These are phyloP conservation scores for Volucella inanis DNA, from an alignment of 2,888 invertebrate genomes.

Conservation along the genomic window DNA sequence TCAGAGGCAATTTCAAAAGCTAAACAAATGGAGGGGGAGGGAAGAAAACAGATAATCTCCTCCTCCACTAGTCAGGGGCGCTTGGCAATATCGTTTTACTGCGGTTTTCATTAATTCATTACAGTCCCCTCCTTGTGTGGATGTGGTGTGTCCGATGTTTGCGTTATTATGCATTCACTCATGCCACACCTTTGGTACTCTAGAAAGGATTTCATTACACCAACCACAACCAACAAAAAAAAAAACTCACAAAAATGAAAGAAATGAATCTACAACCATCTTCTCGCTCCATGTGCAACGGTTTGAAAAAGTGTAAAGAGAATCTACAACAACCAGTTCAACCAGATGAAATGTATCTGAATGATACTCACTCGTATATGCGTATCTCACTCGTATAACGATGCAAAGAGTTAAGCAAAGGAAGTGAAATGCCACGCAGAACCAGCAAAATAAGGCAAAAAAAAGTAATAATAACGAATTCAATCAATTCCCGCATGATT, in stretches of 20 bases:
- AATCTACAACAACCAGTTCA: slow-evolving; percentile 43
- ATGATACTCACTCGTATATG: not conserved
- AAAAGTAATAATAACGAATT: slow-evolving; percentile 18
- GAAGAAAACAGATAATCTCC: slow-evolving; percentile 50
- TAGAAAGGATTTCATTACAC: slow-evolving; percentile 63
- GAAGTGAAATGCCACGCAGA: slow-evolving; percentile 27
- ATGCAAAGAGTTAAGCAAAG: not conserved
- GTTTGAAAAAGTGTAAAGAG: slow-evolving; percentile 10
- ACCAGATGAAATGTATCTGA: slow-evolving; percentile 63
- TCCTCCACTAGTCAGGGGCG: not conserved
- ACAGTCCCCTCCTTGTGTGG: slow-evolving; percentile 25
- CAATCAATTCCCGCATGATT: slow-evolving; percentile 73
- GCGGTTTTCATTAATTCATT: slow-evolving; percentile 70
- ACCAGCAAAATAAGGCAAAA: slow-evolving; percentile 6
- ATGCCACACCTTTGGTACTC: slow-evolving; percentile 69
- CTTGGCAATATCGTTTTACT: slow-evolving; percentile 37
- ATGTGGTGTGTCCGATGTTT: slow-evolving; percentile 40
- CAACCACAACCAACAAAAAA: not conserved
- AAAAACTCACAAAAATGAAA: not conserved
- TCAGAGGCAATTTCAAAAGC: too few relatives aligned
- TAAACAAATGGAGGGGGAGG: not conserved
- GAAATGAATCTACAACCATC: slow-evolving; percentile 23
- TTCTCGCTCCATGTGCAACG: slow-evolving; percentile 25
- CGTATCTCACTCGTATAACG: too few relatives aligned
- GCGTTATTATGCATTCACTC: slow-evolving; percentile 57